Conservation (phyloP, 2,797 vertebrate genomes). For the Sebastes ruberrimus region DNA sequence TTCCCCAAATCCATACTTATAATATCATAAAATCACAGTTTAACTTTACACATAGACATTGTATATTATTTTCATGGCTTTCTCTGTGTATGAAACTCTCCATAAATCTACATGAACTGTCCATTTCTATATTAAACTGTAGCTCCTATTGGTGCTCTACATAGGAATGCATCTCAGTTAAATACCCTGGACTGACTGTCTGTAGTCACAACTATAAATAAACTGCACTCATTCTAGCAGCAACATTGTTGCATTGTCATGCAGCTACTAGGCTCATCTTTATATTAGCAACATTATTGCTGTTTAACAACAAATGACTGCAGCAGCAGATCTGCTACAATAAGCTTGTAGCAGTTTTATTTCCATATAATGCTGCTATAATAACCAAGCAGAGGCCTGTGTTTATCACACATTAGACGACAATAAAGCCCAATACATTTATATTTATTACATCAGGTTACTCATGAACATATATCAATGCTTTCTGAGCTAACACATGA, state of each 20-base stretch:
- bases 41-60: not conserved
- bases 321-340: not conserved
- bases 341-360: not conserved
- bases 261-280: not conserved
- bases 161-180: constrained; percentile 20
- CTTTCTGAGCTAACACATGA: fast-evolving
- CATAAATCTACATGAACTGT: not conserved
- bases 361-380: not conserved
- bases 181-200: constrained; percentile 60
- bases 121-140: no score
- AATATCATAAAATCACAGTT: not conserved
- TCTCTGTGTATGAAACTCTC: not conserved
- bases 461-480: fast-evolving
- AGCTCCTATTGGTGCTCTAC: not conserved
- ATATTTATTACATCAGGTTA: not conserved
- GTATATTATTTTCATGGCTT: not conserved
- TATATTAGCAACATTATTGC: fast-evolving
- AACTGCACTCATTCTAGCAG: constrained; percentile 53
- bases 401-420: not conserved
- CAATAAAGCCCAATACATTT: not conserved
- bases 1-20: not conserved
- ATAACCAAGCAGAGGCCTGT: constrained; percentile 25
- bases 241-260: not conserved
- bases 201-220: constrained; percentile 81
- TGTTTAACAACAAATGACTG: no score